Base-by-base conservation (phyloP, 2,797 vertebrate genomes). In the Sebastes vulpes region DNA sequence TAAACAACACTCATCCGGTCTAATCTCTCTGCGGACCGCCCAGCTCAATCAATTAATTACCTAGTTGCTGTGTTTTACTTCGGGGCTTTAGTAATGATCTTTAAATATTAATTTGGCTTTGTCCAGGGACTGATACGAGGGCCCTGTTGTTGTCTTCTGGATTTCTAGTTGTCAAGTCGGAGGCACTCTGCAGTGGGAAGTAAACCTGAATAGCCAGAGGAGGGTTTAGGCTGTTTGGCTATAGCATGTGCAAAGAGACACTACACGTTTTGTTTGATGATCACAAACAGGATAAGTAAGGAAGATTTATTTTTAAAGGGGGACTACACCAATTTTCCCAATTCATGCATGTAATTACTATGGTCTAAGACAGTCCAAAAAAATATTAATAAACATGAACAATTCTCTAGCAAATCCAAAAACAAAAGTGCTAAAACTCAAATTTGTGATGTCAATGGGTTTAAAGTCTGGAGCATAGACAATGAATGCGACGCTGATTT, bases 41-140 rank as follows among this genome's bases (percentile, higher is more conserved):
- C 94, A 91, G 86, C 90, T 95, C 96, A 95, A 97, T 97, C 96
- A 97, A 97, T 97, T 97, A 96, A 97, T 97, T 96, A 97, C 94
- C 95, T 93, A 89, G 91, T 94, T 90, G 94, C 91, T 85, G 87
- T 95, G 93, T 97, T 97, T 97, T 92, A 95, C 97, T 97, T 94
- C 89, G 81, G 97, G 96, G 95, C 94, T 93, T 93, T 93, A 92
- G 94, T 95, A 97, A 96, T 97, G 96, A 97, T 97, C 95, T 97
- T 97, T 95, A 97, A 97, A 97, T 97, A 97, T 97, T 97, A 96
- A 97, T 97, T 95, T 93, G 96, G 90, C 95, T 96, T 95, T 96
- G 95, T 97, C 96, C 95, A 95, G 93, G 95, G 96, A 96, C 95
- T 94, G 91, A 81, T 88, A 68, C 26, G 5, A 74, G 84, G 86